Evolutionary conservation across 2,797 vertebrate genomes (phyloP).

Genomic region (Clarias fuscus): DNA sequence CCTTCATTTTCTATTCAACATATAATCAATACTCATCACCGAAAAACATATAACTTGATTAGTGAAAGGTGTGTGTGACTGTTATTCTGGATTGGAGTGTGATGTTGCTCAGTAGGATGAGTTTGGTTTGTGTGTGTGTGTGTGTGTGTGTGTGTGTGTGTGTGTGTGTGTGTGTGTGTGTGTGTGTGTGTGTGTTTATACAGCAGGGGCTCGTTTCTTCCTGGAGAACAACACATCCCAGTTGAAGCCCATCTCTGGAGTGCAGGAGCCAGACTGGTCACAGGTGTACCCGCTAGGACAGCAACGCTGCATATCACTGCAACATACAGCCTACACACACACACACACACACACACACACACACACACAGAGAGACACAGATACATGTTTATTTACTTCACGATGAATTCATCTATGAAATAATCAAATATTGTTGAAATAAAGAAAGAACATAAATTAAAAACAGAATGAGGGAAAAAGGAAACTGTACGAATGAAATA

Average conservation of each 20-base stretch:
- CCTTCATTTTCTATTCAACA: background rate
- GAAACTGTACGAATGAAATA: background rate
- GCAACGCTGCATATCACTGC: conserved; percentile 76
- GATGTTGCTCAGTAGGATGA: background rate
- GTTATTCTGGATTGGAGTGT: background rate
- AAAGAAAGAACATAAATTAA: background rate
- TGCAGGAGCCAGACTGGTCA: conserved; percentile 54
- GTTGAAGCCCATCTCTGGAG: background rate
- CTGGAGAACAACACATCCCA: conserved; percentile 62
- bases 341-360: conserved; percentile 30
- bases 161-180: background rate
- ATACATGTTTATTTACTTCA: background rate
- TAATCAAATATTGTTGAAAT: too few species aligned
- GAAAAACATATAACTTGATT: background rate
- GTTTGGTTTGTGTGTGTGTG: background rate
- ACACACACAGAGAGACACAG: background rate
- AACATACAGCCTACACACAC: conserved; percentile 79
- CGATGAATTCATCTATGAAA: too few species aligned
- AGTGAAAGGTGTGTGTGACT: background rate
- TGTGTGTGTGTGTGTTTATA: conserved; percentile 53
- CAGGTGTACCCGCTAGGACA: conserved; percentile 75
- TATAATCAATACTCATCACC: background rate
- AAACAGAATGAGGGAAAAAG: background rate
- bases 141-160: background rate
- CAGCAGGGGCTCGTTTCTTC: conserved; percentile 58